Conservation (phyloP, 2,888 invertebrate genomes). For the Carterocephalus palaemon region DNA sequence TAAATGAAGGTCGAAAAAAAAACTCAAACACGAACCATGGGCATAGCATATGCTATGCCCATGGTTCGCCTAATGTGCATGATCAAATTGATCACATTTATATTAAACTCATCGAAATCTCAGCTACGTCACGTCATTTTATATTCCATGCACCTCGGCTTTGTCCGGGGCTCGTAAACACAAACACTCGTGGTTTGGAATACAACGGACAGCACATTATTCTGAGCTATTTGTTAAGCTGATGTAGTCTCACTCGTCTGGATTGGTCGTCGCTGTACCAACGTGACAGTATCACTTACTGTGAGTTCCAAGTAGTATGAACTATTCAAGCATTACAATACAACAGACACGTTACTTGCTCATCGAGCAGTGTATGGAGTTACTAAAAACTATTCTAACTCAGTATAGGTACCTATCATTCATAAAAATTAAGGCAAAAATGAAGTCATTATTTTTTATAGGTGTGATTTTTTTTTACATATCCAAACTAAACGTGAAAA, state of each 20-base stretch:
- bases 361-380: too few relatives aligned
- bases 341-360: too few relatives aligned
- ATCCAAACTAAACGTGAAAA: too few relatives aligned
- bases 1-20: constrained; percentile 48
- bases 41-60: constrained; percentile 64
- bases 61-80: constrained; percentile 72
- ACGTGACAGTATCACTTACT: too few relatives aligned
- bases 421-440: constrained; percentile 41
- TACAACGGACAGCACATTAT: constrained; percentile 54
- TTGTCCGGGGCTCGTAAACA: constrained; percentile 71
- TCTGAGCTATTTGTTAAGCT: constrained; percentile 32
- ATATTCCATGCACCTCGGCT: constrained; percentile 70
- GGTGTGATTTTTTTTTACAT: too few relatives aligned
- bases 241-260: constrained; percentile 26
- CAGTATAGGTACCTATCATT: constrained; percentile 55
- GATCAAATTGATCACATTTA: constrained; percentile 74
- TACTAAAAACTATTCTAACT: constrained; percentile 55
- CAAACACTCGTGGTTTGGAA: constrained; percentile 67
- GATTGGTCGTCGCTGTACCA: background rate
- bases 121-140: constrained; percentile 75
- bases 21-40: constrained; percentile 57
- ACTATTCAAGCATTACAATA: too few relatives aligned
- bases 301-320: too few relatives aligned
- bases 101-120: too few relatives aligned
- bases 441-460: too few relatives aligned